Base-by-base conservation (phyloP, 2,888 invertebrate species). In the Diaphora mendica region DNA sequence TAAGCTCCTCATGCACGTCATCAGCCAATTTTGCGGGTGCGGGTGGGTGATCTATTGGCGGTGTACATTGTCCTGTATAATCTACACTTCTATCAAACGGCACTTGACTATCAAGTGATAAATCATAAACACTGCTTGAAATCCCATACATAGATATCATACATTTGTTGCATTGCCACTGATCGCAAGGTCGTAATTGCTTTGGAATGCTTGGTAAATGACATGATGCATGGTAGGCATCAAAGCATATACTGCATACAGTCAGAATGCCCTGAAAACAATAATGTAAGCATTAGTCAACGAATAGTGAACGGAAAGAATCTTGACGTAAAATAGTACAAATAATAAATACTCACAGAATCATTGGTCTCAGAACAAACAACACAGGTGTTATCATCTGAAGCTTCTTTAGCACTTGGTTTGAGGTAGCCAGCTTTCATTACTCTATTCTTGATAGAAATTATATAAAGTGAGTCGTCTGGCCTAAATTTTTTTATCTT, bases 331-430 rank as follows among this genome's bases (percentile, higher is more conserved):
- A n/a, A 59, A 59, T 59, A 11, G 1, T 30, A 13, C 26, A 44
- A 66, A 64, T 39, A 55, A 64, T 48, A 48, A 33, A 67, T n/a
- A 96, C 97, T 96, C 95, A 97, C 97, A 89, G 97, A 96, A 92
- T 97, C 97, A 84, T 97, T 96, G 15, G 97, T 97, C 93, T 98
- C 98, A 84, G 97, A 97, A 88, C 98, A 99, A 64, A 98, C 95
- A 68, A 97, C 97, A 92, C 99, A 99, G 20, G 97, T 98, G 92
- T 98, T 99, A 87, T 99, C 99, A 88, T 98, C 97, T 71, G 90
- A 90, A 69, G 91, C 92, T 30, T 91, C 93, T 73, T 94, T 94
- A 77, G 91, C 90, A 74, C 93, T 93, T 64, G 86, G 80, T 77
- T 90, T 92, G 15, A 66, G 64, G 64, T 82, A 85, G 55, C 88